These are phyloP conservation scores for Aurelia coerulea DNA, from an alignment of 30 jellyfish, hydroid and myxozoan species.

Conservation along the genomic window DNA sequence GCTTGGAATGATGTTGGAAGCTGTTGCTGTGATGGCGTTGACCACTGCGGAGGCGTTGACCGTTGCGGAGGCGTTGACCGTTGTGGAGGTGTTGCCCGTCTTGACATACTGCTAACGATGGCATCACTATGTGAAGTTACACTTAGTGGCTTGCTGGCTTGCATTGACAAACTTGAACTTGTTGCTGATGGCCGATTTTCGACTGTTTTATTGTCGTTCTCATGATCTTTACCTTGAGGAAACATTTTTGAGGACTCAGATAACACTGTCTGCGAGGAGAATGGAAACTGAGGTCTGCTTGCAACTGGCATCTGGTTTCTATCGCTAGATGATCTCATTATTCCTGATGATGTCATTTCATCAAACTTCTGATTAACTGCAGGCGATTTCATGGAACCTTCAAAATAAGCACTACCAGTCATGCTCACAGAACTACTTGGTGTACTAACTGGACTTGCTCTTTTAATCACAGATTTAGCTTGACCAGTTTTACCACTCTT, in stretches of 20 bases:
- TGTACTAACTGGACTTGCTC: constrained; percentile 19
- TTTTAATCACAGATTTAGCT: constrained; percentile 46
- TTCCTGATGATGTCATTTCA: background rate
- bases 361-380: background rate
- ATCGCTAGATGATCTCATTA: background rate
- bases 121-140: background rate
- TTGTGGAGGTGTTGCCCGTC: background rate
- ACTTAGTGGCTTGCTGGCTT: background rate
- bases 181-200: background rate
- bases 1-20: background rate
- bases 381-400: background rate
- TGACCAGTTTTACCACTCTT: constrained; percentile 20
- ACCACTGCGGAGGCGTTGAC: background rate
- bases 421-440: background rate
- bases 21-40: background rate
- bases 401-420: background rate
- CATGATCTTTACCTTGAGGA: background rate
- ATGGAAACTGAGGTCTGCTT: background rate
- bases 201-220: background rate
- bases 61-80: background rate
- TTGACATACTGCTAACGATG: background rate
- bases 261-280: background rate
- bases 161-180: background rate
- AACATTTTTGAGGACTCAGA: background rate
- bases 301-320: background rate